Evolutionary conservation across 53 echinoderm and acorn worm species (phyloP).

Genomic region (Zoroaster sp.): DNA sequence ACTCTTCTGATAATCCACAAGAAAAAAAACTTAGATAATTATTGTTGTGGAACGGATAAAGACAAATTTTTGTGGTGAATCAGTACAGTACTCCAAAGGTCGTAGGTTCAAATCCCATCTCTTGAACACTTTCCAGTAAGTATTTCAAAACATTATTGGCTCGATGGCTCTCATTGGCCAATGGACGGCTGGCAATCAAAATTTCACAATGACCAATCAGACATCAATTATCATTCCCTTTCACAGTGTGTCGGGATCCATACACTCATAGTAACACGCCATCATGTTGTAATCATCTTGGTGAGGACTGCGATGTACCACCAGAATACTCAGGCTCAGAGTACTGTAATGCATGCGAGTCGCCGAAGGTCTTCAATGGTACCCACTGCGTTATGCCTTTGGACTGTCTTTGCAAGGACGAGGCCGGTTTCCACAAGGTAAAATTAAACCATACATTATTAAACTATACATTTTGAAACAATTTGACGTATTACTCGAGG

Average conservation of each 20-base stretch:
- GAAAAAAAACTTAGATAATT: background rate
- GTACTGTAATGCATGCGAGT: conserved; percentile 31
- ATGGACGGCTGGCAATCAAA: too few species aligned
- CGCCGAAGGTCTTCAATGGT: conserved; percentile 21
- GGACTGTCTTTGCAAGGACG: conserved; percentile 36
- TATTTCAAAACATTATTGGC: too few species aligned
- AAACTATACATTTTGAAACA: too few species aligned
- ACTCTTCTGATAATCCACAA: background rate
- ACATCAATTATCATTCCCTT: background rate
- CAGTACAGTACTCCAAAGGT: too few species aligned
- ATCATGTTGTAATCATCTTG: background rate
- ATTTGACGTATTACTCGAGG: too few species aligned
- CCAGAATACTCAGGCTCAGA: background rate
- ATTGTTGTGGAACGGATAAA: too few species aligned
- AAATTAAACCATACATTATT: too few species aligned
- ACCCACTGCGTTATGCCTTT: conserved; percentile 28
- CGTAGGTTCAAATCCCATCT: too few species aligned
- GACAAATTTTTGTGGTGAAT: too few species aligned
- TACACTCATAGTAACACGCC: background rate
- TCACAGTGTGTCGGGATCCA: conserved; percentile 10
- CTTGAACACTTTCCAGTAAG: too few species aligned
- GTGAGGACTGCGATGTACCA: background rate
- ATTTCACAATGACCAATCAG: background rate
- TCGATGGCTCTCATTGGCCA: background rate
- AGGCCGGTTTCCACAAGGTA: conserved; percentile 20